Evolutionary conservation across 2,888 invertebrate species (phyloP), one percentile per base, ranked within the genome.

Genomic region (Metacarcinus magister): DNA sequence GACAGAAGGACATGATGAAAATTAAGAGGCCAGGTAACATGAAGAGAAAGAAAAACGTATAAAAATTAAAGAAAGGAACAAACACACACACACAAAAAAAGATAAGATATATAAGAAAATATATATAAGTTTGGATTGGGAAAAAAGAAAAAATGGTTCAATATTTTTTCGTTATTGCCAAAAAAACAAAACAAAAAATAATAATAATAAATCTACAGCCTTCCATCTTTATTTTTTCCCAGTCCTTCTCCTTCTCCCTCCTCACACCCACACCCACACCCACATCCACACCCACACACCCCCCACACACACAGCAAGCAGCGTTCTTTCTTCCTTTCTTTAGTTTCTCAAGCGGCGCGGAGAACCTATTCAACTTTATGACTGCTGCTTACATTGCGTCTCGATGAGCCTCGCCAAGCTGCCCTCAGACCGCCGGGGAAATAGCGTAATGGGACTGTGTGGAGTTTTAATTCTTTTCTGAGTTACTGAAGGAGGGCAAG

Each of bases 391-490:
- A 28, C 82, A 28, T 82, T 8, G 19, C 28, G 10, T 82, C 82
- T 82, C 3, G 28, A 82, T 82, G 32, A 32, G 82, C 5, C 28
- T 28, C 28, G 28, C 82, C 82, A 4, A 8, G 82, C 82, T 7
- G 8, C 7, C 32, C 82, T 82, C 82, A 28, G 82, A 32, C 82
- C 82, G 82, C 82, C 10, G 82, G 82, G 67, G 82, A 82, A 82
- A 82, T 82, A 82, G 32, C 82, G 82, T 32, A 82, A 82, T 82
- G 82, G 82, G 82, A 13, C 82, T 32, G 82, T 32, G 82, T 82
- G 32, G 82, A 82, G 82, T 32, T 82, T 82, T 82, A 82, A 82
- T 82, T 82, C 82, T 32, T 82, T 32, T 82, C 82, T 32, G 82
- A 82, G 82, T 82, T 82, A 82, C 82, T 82, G 82, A 7, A 32